Evolutionary conservation across 1,140 invertebrate genomes (phyloP), one percentile per base, ranked within the genome.

Genomic region (Hormaphis cornu): DNA sequence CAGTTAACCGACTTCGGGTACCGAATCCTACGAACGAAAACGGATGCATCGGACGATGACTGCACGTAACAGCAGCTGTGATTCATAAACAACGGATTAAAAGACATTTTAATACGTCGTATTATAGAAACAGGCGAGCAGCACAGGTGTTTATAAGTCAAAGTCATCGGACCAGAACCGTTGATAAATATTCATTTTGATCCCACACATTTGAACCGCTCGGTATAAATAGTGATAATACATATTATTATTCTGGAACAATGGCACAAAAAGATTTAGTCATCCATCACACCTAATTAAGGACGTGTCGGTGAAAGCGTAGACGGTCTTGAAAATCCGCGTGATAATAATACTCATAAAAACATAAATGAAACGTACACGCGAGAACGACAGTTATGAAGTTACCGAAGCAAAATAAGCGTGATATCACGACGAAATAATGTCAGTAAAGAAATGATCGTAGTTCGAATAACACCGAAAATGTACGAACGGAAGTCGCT

Each of bases 221-320:
- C 12, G 54, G 54, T 59, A 59, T 59, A 42, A 4, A 58, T 24
- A 28, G 22, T 33, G 4, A 53, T 53, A 37, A 14, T 37, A 16
- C 20, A 30, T 50, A 18, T n/a, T n/a, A n/a, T n/a, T n/a, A n/a
- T 66, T 48, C n/a, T 20, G 50, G 44, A 66, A 66, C 61, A 66
- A 66, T 66, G 44, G 61, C 16, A 28, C 7, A 18, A 22, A 66
- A 66, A 48, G 42, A 66, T 50, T 66, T 33, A 66, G 61, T 66
- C 44, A 66, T 66, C 44, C 42, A 66, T 66, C 42, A 46, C 61
- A 33, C 61, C 42, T 66, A 66, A 66, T 66, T 66, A 66, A 26
- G 42, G 61, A 26, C 42, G 22, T 20, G 61, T 33, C 44, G 42
- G 61, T 66, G 61, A 66, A 66, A 66, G 61, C 61, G 61, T 61